These are phyloP conservation scores for Oncorhynchus gorbuscha DNA, from an alignment of 2,113 vertebrate genomes.

Conservation along the genomic window DNA sequence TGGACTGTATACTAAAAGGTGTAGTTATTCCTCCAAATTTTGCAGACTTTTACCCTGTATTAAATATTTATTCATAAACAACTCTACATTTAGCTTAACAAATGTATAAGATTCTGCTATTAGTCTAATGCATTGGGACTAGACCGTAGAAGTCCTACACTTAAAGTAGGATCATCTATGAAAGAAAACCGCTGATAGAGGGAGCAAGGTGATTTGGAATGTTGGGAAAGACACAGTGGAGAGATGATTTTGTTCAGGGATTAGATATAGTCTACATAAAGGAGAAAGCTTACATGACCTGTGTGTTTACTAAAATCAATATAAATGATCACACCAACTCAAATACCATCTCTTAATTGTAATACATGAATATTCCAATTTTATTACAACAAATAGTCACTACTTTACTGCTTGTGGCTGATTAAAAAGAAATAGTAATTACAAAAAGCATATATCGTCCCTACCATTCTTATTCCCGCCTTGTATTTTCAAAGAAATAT, in stretches of 20 bases:
- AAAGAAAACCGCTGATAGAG: background rate
- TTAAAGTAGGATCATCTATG: no score
- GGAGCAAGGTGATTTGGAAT: background rate
- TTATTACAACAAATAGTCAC: background rate
- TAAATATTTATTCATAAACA: slow-evolving; percentile 31
- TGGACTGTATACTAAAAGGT: background rate
- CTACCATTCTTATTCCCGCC: background rate
- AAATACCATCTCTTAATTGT: background rate
- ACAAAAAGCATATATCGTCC: background rate
- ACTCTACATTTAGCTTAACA: slow-evolving; percentile 13
- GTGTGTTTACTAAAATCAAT: background rate
- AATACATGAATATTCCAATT: background rate
- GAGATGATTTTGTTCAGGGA: background rate
- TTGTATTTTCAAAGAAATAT: background rate
- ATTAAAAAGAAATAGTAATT: background rate
- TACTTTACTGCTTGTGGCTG: background rate
- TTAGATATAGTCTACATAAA: background rate
- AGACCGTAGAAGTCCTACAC: background rate
- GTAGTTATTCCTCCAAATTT: background rate
- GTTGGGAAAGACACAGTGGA: background rate
- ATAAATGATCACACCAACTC: background rate
- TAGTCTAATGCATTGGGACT: background rate
- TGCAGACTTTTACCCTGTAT: slow-evolving; percentile 11
- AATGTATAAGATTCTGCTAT: background rate
- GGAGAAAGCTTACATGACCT: background rate